phyloP scores from a whole-genome alignment of 2,888 invertebrate genomes.

The Mythimna lalbum region DNA sequence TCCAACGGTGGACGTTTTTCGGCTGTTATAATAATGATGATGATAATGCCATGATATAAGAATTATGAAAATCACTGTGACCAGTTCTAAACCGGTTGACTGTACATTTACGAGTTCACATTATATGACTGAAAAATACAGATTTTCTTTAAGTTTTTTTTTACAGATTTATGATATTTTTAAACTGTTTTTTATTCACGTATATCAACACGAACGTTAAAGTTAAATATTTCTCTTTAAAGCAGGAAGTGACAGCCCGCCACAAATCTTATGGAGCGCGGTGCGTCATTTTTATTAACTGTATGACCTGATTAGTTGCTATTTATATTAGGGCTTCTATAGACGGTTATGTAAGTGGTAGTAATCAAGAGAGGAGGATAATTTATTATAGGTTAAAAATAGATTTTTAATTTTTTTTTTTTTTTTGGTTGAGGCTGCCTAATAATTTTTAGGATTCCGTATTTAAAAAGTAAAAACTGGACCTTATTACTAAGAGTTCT shows the following conservation, averaged over 20 bases:
- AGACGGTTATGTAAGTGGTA: background rate
- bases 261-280: conserved; percentile 25
- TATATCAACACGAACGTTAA: conserved; percentile 27
- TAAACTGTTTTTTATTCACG: conserved; percentile 19
- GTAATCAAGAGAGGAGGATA: background rate
- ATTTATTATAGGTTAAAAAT: background rate
- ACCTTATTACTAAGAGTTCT: too few species aligned
- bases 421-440: too few species aligned
- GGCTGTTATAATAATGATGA: too few species aligned
- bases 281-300: conserved; percentile 45
- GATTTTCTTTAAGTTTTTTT: background rate
- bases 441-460: too few species aligned
- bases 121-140: conserved; percentile 19
- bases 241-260: conserved; percentile 37
- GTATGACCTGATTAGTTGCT: conserved; percentile 40
- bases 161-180: conserved; percentile 28
- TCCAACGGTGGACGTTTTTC: too few species aligned
- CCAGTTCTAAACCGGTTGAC: too few species aligned
- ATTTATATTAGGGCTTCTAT: conserved; percentile 23
- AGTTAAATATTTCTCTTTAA: conserved; percentile 12
- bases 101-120: conserved; percentile 12
- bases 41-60: too few species aligned
- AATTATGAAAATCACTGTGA: too few species aligned
- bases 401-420: too few species aligned
- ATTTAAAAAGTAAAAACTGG: too few species aligned